phyloP scores from a whole-genome alignment of 35 echinoderm and acorn worm genomes.

The Lytechinus pictus region DNA sequence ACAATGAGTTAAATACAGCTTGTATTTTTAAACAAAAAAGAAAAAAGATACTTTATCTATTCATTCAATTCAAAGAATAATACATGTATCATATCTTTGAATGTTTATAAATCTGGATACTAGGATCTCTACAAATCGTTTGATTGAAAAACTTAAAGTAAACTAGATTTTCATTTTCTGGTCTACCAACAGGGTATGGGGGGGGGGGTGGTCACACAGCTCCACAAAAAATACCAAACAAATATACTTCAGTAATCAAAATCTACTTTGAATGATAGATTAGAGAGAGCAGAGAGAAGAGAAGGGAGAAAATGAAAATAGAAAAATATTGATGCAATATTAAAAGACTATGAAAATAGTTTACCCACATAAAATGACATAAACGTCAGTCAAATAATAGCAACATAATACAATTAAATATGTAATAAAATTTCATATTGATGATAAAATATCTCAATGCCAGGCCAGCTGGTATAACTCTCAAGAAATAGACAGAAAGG shows the following conservation, averaged over 20 bases:
- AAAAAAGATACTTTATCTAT: background rate
- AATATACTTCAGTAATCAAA: background rate
- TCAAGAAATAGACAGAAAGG: background rate
- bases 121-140: background rate
- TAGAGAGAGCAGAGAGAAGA: background rate
- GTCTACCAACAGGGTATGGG: background rate
- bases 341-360: background rate
- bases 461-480: conserved; percentile 24
- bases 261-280: background rate
- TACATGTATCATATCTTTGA: background rate
- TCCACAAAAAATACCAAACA: conserved; percentile 7
- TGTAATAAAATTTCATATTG: background rate
- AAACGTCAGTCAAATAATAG: background rate
- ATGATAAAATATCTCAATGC: background rate
- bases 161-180: background rate
- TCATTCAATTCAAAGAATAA: background rate
- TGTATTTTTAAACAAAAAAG: too few species aligned
- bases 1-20: too few species aligned
- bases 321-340: conserved; percentile 1
- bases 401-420: conserved; percentile 5
- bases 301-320: background rate
- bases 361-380: background rate
- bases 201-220: background rate
- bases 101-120: background rate
- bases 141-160: background rate